Evolutionary conservation across 2,888 invertebrate genomes (phyloP).

Genomic region (Arctia plantaginis): DNA sequence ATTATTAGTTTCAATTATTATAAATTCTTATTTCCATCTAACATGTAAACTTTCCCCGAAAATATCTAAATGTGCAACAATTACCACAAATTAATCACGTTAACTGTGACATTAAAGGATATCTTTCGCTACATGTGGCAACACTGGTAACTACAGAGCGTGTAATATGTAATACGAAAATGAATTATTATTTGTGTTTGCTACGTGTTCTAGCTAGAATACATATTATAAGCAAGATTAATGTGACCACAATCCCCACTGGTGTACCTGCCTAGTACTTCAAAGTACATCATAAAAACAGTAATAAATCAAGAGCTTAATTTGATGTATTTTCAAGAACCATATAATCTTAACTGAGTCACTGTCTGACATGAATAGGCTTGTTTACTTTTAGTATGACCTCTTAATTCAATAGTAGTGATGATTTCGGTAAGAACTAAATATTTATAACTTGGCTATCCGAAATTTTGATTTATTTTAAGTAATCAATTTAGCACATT

Average conservation of each 20-base stretch:
- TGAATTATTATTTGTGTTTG: conserved; percentile 53
- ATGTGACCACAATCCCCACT: conserved; percentile 44
- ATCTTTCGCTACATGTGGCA: conserved; percentile 17
- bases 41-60: background rate
- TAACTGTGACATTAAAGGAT: conserved; percentile 24
- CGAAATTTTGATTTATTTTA: conserved; percentile 9
- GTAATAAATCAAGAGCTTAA: conserved; percentile 20
- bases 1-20: background rate
- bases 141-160: conserved; percentile 32
- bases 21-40: background rate
- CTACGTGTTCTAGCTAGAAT: conserved; percentile 47
- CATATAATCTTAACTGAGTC: background rate
- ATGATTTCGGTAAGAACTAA: background rate
- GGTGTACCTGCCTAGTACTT: conserved; percentile 19
- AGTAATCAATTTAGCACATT: conserved; percentile 6
- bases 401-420: background rate
- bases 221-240: conserved; percentile 54
- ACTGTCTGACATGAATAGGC: background rate
- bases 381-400: background rate
- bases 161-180: conserved; percentile 47
- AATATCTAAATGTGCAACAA: background rate
- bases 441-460: conserved; percentile 16
- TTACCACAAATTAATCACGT: conserved; percentile 27
- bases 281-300: conserved; percentile 21
- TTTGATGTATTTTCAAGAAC: conserved; percentile 22